phyloP scores from a whole-genome alignment of 2,888 invertebrate genomes.

The Hydrotaea cyrtoneurina region DNA sequence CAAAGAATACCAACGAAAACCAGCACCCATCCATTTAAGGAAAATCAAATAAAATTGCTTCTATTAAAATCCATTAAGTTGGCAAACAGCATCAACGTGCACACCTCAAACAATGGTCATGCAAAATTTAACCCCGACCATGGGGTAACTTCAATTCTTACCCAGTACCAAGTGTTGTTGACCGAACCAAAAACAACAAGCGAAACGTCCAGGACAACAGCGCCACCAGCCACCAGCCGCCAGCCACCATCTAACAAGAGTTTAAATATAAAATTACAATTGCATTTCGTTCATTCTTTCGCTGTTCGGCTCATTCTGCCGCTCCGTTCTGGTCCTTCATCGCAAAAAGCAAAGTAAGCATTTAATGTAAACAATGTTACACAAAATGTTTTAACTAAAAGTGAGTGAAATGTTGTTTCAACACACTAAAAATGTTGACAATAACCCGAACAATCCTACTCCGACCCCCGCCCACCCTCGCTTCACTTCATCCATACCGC shows the following conservation, averaged over 20 bases:
- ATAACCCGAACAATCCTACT: not conserved
- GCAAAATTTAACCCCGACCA: not conserved
- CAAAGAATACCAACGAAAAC: not conserved
- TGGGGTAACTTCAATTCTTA: too few species aligned
- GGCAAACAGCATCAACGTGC: conserved; percentile 20
- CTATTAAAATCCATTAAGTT: conserved; percentile 36
- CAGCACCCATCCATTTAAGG: not conserved
- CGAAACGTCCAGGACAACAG: not conserved
- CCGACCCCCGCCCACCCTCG: not conserved
- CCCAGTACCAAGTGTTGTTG: not conserved
- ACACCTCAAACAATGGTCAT: conserved; percentile 3
- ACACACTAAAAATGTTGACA: conserved; percentile 10
- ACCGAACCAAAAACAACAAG: conserved; percentile 2
- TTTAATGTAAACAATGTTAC: conserved; percentile 32
- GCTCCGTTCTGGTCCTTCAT: not conserved
- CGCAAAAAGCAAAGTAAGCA: conserved; percentile 13
- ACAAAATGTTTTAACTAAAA: conserved; percentile 26
- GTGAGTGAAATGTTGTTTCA: not conserved
- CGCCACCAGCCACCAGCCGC: too few species aligned
- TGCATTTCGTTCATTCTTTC: conserved; percentile 4
- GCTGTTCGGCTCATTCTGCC: not conserved
- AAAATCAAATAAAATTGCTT: conserved; percentile 7
- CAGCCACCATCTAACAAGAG: not conserved
- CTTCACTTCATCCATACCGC: too few species aligned
- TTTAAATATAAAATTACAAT: conserved; percentile 40